These are phyloP conservation scores for Pseudomyrmex dendroicus DNA, from an alignment of 1,140 invertebrate species.

Conservation along the genomic window DNA sequence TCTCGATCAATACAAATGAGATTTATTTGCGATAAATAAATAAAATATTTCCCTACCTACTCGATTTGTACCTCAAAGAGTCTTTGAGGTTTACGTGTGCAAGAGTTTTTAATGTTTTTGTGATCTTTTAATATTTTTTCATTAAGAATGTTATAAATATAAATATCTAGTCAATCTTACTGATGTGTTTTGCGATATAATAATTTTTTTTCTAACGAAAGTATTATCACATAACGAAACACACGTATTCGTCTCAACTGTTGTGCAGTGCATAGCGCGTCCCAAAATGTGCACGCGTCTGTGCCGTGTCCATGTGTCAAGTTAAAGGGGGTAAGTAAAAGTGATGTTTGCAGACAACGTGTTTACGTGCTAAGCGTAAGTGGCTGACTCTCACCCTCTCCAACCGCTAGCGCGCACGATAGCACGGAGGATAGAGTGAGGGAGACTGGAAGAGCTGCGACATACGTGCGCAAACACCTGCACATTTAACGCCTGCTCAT, in stretches of 20 bases:
- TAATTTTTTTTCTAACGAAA: too few relatives aligned
- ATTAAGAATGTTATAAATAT: constrained; percentile 5
- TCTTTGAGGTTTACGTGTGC: too few relatives aligned
- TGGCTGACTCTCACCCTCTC: constrained; percentile 66
- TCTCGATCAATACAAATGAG: constrained; percentile 6
- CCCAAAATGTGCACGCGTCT: constrained; percentile 1
- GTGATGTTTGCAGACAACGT: constrained; percentile 77
- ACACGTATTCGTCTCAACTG: not conserved
- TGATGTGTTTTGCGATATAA: too few relatives aligned
- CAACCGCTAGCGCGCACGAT: constrained; percentile 41
- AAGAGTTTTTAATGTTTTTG: too few relatives aligned
- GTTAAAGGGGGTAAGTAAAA: constrained; percentile 71
- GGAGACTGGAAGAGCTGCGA: constrained; percentile 35
- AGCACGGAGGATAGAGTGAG: constrained; percentile 48
- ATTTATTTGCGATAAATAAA: not conserved
- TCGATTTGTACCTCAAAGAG: too few relatives aligned
- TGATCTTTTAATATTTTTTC: not conserved
- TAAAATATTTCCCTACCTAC: too few relatives aligned
- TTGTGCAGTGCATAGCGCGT: not conserved
- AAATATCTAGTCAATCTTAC: too few relatives aligned
- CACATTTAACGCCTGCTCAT: constrained; percentile 23
- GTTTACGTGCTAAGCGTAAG: constrained; percentile 74
- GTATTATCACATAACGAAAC: too few relatives aligned
- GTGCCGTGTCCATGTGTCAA: constrained; percentile 5
- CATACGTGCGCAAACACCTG: constrained; percentile 44